A percentile compares a stretch with the other conserved stretches of the same genome.
Evolutionary conservation across 2,113 vertebrate species (phyloP).

Genomic region (Bolborhynchus lineola): DNA sequence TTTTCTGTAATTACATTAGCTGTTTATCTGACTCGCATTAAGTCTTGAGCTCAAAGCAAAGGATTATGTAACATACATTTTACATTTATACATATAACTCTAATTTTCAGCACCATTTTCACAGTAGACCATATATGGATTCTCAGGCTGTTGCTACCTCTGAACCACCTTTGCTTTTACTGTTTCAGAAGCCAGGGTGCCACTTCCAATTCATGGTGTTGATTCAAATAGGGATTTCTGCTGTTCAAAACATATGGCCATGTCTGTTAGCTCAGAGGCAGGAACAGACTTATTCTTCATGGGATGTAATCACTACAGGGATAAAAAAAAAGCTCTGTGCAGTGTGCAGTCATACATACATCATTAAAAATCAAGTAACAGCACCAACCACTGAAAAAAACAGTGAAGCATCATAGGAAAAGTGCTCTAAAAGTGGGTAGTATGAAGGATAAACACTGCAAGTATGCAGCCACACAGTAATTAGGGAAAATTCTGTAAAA

Average conservation of each 20-base stretch:
- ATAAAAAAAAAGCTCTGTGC: not conserved
- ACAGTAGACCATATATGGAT: not conserved
- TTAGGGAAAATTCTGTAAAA: not conserved
- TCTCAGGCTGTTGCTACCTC: not conserved
- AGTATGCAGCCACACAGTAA: not conserved
- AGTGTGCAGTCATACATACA: not conserved
- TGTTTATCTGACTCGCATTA: conserved; percentile 25
- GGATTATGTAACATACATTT: not conserved
- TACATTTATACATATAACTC: not conserved
- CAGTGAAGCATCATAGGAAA: not conserved
- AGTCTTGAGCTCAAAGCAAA: conserved; percentile 17
- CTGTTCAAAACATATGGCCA: conserved; percentile 3
- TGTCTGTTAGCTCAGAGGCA: not conserved
- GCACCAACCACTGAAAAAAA: not conserved
- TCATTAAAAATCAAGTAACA: conserved; percentile 22
- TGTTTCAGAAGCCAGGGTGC: not conserved
- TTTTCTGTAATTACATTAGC: conserved; percentile 15
- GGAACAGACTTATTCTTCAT: conserved; percentile 1
- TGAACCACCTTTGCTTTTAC: not conserved
- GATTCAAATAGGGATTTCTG: not conserved
- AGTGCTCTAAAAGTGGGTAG: not conserved
- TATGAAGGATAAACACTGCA: not conserved
- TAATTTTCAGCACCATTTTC: not conserved
- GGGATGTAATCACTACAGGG: not conserved
- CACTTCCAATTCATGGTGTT: not conserved